Conservation (phyloP, 2,797 vertebrate genomes). For the Adrianichthys oophorus region DNA sequence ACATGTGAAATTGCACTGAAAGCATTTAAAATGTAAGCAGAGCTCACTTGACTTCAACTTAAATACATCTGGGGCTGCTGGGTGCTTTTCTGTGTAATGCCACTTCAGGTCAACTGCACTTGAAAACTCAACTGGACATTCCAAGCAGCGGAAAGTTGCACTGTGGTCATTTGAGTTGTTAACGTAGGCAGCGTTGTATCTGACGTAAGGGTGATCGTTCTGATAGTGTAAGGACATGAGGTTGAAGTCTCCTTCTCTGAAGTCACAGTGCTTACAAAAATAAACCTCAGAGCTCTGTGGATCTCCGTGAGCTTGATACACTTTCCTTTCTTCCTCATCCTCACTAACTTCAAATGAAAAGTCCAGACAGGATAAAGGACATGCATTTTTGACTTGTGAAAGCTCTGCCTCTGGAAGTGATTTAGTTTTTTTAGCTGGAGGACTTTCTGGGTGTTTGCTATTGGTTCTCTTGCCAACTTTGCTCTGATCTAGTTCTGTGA, state of each 20-base stretch:
- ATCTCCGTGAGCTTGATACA: constrained; percentile 67
- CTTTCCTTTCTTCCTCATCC: constrained; percentile 76
- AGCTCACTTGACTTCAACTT: constrained; percentile 72
- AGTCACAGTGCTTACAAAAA: constrained; percentile 91
- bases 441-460: constrained; percentile 68
- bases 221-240: constrained; percentile 85
- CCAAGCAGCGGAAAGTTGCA: constrained; percentile 87
- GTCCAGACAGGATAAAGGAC: constrained; percentile 68
- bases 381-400: constrained; percentile 66
- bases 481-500: constrained; percentile 73
- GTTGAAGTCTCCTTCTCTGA: constrained; percentile 78
- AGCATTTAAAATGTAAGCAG: constrained; percentile 85
- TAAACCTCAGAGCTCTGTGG: constrained; percentile 69
- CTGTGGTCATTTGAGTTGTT: constrained; percentile 81
- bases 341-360: constrained; percentile 85
- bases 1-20: constrained; percentile 83
- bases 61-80: constrained; percentile 84
- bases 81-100: constrained; percentile 85
- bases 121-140: constrained; percentile 88
- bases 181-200: constrained; percentile 84
- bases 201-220: constrained; percentile 85
- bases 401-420: constrained; percentile 65
- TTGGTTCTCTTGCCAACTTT: constrained; percentile 73
- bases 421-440: constrained; percentile 82
- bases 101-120: constrained; percentile 80